These are phyloP conservation scores for Epicauta chinensis DNA, from an alignment of 1,140 invertebrate species.

Conservation along the genomic window DNA sequence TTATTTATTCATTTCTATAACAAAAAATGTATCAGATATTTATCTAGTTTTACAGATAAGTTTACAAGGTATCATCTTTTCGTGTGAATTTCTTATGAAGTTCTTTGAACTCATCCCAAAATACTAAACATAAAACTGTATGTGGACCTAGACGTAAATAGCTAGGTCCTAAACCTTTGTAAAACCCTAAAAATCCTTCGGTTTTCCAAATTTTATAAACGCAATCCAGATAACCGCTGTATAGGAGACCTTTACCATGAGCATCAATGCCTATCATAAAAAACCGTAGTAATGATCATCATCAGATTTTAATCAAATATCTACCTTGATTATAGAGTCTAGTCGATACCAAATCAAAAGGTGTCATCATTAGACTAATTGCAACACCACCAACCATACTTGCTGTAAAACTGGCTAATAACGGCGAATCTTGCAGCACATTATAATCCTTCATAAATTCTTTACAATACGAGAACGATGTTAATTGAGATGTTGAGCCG, in stretches of 20 bases:
- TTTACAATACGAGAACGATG: slow-evolving; percentile 67
- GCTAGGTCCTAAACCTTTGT: slow-evolving; percentile 80
- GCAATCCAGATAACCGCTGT: slow-evolving; percentile 72
- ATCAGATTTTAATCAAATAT: background rate
- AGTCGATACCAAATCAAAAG: slow-evolving; percentile 87
- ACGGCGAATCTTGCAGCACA: slow-evolving; percentile 52
- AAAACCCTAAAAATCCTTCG: slow-evolving; percentile 74
- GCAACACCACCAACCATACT: slow-evolving; percentile 74
- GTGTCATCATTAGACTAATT: slow-evolving; percentile 78
- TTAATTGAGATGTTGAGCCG: slow-evolving; percentile 78
- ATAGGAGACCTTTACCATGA: slow-evolving; percentile 62
- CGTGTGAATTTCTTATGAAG: slow-evolving; percentile 21
- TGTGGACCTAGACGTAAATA: slow-evolving; percentile 83
- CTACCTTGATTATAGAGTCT: slow-evolving; percentile 85
- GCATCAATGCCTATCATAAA: slow-evolving; percentile 54
- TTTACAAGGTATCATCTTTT: too few relatives aligned
- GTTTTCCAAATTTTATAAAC: slow-evolving; percentile 65
- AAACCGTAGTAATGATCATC: background rate
- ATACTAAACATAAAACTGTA: slow-evolving; percentile 75
- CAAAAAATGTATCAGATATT: too few relatives aligned
- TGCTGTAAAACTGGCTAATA: slow-evolving; percentile 63
- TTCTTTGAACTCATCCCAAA: slow-evolving; percentile 72
- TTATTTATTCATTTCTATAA: too few relatives aligned
- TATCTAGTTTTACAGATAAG: too few relatives aligned
- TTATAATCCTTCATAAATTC: slow-evolving; percentile 52